Evolutionary conservation across 2,888 invertebrate species (phyloP).

Genomic region (Cybosia mesomella): DNA sequence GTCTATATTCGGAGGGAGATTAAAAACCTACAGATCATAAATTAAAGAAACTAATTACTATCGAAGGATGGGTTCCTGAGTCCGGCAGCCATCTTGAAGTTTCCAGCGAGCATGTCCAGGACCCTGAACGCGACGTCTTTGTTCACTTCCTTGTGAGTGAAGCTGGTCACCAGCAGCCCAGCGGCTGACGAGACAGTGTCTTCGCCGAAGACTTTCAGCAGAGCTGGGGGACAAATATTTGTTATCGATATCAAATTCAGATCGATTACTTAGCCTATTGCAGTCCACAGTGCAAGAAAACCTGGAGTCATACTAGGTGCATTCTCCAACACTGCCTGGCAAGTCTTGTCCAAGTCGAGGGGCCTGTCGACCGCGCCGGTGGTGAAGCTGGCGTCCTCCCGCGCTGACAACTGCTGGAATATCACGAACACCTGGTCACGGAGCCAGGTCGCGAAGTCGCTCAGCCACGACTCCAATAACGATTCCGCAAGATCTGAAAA

Average conservation of each 20-base stretch:
- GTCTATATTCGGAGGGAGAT: background rate
- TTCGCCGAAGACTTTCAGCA: constrained; percentile 66
- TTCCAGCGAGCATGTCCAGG: constrained; percentile 68
- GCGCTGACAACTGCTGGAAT: constrained; percentile 63
- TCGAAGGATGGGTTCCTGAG: constrained; percentile 69
- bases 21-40: background rate
- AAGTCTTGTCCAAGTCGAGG: constrained; percentile 63
- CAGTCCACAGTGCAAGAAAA: too few relatives aligned
- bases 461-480: constrained; percentile 67
- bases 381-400: constrained; percentile 28
- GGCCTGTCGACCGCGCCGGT: constrained; percentile 27
- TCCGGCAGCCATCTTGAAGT: constrained; percentile 71
- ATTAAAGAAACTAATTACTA: constrained; percentile 47
- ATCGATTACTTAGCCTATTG: too few relatives aligned
- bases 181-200: constrained; percentile 59
- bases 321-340: constrained; percentile 60
- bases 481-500: constrained; percentile 70
- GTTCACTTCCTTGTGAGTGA: constrained; percentile 64
- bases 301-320: constrained; percentile 70
- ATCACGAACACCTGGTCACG: constrained; percentile 66
- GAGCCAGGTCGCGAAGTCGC: constrained; percentile 66
- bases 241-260: too few relatives aligned
- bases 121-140: constrained; percentile 67
- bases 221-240: constrained; percentile 52
- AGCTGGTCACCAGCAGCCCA: constrained; percentile 59